These are phyloP conservation scores for Lichenostomus cassidix DNA, from an alignment of 2,113 vertebrate species.

Conservation along the genomic window DNA sequence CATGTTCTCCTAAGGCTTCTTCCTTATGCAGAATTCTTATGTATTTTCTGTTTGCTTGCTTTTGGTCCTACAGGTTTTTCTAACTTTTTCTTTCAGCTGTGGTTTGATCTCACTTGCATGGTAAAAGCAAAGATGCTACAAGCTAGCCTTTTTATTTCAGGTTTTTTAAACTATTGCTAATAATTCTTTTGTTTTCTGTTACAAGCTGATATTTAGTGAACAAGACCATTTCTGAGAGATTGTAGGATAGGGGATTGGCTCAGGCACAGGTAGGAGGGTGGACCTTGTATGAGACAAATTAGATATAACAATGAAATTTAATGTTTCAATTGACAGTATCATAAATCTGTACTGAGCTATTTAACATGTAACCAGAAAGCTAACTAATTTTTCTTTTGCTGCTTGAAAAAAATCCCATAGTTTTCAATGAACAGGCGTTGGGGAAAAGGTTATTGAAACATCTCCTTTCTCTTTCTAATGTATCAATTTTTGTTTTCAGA, in stretches of 20 bases:
- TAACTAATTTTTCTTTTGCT: background rate
- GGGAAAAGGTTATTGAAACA: background rate
- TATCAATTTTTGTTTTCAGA: conserved; percentile 78
- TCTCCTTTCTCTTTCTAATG: background rate
- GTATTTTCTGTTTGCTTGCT: conserved; percentile 22
- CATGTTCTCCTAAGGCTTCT: background rate
- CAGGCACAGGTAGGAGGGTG: background rate
- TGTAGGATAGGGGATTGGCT: background rate
- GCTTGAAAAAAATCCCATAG: background rate
- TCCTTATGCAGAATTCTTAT: background rate
- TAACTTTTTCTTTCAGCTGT: conserved; percentile 64
- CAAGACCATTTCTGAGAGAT: background rate
- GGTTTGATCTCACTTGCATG: conserved; percentile 27
- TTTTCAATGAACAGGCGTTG: background rate
- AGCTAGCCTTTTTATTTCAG: background rate
- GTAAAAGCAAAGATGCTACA: background rate
- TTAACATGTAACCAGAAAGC: background rate
- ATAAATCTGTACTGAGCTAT: background rate
- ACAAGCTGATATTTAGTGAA: background rate
- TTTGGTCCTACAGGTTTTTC: conserved; percentile 31
- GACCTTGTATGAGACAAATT: background rate
- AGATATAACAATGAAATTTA: background rate
- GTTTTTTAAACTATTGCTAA: background rate
- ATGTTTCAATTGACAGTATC: background rate
- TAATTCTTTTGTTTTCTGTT: background rate